phyloP scores from a whole-genome alignment of 2,113 vertebrate genomes.

The Clarias batrachus region DNA sequence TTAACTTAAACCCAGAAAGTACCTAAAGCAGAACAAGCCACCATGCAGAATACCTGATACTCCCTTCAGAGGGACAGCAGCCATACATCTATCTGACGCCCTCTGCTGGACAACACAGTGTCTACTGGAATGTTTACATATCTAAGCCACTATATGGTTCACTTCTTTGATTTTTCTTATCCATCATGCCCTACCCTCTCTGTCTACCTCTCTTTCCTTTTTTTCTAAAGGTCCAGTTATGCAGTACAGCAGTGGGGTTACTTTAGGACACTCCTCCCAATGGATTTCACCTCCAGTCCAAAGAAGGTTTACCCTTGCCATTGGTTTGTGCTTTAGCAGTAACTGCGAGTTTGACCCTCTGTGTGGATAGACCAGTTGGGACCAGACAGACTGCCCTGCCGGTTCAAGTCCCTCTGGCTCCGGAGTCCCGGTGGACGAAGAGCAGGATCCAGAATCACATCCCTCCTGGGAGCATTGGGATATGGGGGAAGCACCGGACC shows the following conservation, averaged over 20 bases:
- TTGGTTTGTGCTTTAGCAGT: constrained; percentile 68
- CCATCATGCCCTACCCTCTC: constrained; percentile 30
- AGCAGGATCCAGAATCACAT: constrained; percentile 57
- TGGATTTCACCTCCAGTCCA: constrained; percentile 13
- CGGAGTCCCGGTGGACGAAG: constrained; percentile 58
- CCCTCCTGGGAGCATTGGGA: constrained; percentile 69
- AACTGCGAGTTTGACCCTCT: constrained; percentile 78
- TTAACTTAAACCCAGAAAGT: constrained; percentile 45
- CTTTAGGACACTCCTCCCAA: constrained; percentile 26
- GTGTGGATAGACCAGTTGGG: constrained; percentile 76
- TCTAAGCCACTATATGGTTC: constrained; percentile 62
- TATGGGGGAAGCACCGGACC: constrained; percentile 63
- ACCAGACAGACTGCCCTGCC: constrained; percentile 67
- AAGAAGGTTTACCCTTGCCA: constrained; percentile 11
- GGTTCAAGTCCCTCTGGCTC: constrained; percentile 55
- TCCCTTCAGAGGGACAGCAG: constrained; percentile 57
- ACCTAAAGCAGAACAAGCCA: constrained; percentile 39
- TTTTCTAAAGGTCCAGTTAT: constrained; percentile 40
- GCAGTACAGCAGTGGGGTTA: constrained; percentile 34
- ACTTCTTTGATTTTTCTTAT: constrained; percentile 47
- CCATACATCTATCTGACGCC: constrained; percentile 46
- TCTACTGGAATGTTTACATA: constrained; percentile 61
- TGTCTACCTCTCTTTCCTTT: constrained; percentile 9
- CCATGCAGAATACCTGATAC: constrained; percentile 49
- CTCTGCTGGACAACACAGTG: constrained; percentile 57